Evolutionary conservation across 2,113 vertebrate species (phyloP), one percentile per base, ranked within the genome.

Genomic region (Odontophorus gujanensis): DNA sequence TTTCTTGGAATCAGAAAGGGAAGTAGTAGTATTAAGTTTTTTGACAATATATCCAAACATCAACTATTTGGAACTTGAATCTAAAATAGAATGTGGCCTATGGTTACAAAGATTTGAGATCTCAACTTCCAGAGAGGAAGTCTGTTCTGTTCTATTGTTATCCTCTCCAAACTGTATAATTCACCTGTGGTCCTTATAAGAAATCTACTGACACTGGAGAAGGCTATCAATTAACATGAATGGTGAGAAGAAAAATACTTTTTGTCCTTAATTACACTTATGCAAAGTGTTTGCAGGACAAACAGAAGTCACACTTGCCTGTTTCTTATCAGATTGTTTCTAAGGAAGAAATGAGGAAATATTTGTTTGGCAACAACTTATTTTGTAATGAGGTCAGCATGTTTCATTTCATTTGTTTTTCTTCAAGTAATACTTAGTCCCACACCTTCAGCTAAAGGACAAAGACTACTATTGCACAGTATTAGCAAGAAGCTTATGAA

Each of bases 341-440:
- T 92, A 93, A 80, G 87, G 89, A 96, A 94, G 81, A 96, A 82
- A 74, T 65, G 72, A 68, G 93, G 93, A 89, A 96, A 96, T 96
- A 96, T 97, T 95, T 90, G 71, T 91, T 92, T 92, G 84, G 95
- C 88, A 97, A 97, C 86, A 84, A 85, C 47, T 97, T 91, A 78
- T 96, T 96, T 95, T 87, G 69, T 96, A 97, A 96, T 91, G 79
- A 97, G 95, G 86, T 91, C 94, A 94, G 73, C 55, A 83, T 89
- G 86, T 85, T 85, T 91, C 76, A 76, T 73, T 94, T 84, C 78
- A 66, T 96, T 95, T 93, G 91, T 95, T 96, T 96, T 93, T 94
- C 62, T 84, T 76, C 76, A 79, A 74, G 76, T 83, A 91, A 96
- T 77, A 86, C 75, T 72, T 82, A 75, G 92, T 78, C 24, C 36